Percentiles rank a stretch among this genome's conserved stretches.
These are phyloP conservation scores for Microhierax caerulescens DNA, from an alignment of 2,797 vertebrate species.

Conservation along the genomic window DNA sequence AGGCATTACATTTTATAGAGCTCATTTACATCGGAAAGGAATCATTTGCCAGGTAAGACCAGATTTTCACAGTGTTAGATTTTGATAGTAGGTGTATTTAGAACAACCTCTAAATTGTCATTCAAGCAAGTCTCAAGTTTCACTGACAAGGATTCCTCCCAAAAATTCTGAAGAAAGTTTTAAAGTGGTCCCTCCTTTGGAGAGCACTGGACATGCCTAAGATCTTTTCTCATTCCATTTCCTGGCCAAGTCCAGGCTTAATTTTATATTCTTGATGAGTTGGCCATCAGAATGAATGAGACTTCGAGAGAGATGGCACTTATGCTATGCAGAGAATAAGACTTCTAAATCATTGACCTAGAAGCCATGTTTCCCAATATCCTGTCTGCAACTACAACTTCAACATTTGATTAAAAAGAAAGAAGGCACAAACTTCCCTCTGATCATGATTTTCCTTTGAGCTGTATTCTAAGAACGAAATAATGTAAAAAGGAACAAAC, in stretches of 20 bases:
- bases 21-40: background rate
- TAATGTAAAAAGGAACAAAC: background rate
- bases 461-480: background rate
- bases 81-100: background rate
- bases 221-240: background rate
- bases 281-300: background rate
- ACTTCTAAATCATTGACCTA: background rate
- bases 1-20: background rate
- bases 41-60: background rate
- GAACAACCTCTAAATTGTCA: background rate
- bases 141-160: background rate
- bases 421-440: background rate
- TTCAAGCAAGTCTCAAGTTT: background rate
- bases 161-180: background rate
- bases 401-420: background rate
- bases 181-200: background rate
- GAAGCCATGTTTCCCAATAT: background rate
- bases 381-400: background rate
- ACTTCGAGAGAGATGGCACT: background rate
- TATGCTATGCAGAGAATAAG: background rate
- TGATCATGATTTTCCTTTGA: background rate
- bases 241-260: background rate
- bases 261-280: background rate
- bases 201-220: background rate
- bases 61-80: background rate